Conservation (phyloP, 2,113 vertebrate species). For the Zingel zingel region DNA sequence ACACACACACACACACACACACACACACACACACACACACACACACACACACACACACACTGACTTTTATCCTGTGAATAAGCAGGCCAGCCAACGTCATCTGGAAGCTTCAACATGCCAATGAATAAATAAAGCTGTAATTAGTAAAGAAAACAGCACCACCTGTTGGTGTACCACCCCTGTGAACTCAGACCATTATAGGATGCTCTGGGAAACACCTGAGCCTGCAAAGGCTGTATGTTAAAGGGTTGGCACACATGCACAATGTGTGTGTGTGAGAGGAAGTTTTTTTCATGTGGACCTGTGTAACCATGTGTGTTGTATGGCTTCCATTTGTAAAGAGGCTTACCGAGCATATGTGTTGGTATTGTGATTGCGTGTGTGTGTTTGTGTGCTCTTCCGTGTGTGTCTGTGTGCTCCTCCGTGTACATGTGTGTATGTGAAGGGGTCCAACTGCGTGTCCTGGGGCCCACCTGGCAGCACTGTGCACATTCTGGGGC, state of each 20-base stretch:
- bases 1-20: neutral
- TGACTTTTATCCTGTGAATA: constrained; percentile 53
- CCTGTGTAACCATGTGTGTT: constrained; percentile 69
- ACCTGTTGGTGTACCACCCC: constrained; percentile 79
- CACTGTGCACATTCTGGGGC: constrained; percentile 66
- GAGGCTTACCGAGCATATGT: constrained; percentile 75
- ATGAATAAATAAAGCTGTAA: constrained; percentile 80
- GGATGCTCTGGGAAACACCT: constrained; percentile 66
- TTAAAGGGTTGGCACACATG: constrained; percentile 57
- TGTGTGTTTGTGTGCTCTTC: neutral
- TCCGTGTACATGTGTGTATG: constrained; percentile 15
- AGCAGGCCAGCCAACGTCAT: constrained; percentile 74
- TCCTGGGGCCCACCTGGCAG: constrained; percentile 81
- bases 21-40: constrained; percentile 35
- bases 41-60: constrained; percentile 28
- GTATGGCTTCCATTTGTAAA: constrained; percentile 71
- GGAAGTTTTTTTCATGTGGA: constrained; percentile 54
- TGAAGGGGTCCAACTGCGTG: constrained; percentile 63
- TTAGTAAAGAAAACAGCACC: constrained; percentile 84
- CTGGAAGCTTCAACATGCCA: constrained; percentile 74
- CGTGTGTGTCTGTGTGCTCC: constrained; percentile 23
- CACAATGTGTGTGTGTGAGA: constrained; percentile 10
- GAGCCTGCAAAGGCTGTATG: constrained; percentile 60
- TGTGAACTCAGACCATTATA: constrained; percentile 67
- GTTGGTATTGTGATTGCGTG: constrained; percentile 60